Base-by-base conservation (phyloP, 2,888 invertebrate species). In the Tuta absoluta region DNA sequence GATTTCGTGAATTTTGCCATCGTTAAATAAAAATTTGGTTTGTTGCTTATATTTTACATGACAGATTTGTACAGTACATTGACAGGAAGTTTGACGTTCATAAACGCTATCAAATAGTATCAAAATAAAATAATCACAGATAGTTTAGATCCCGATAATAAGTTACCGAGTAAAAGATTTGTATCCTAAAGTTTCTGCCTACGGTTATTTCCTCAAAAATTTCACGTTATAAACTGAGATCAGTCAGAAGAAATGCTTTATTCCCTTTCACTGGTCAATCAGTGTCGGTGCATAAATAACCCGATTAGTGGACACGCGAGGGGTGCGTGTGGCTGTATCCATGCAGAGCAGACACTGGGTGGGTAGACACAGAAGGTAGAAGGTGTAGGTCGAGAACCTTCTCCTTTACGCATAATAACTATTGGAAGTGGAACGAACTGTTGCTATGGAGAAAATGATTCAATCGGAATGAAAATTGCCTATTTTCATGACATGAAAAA, bases 1-100 rank as follows among this genome's bases (percentile, higher is more conserved):
- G 77, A 72, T 68, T 85, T 84, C 28, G 73, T 72, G 67, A 90
- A 82, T 71, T 86, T 76, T 8, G 85, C 77, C 86, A 87, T 87
- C 68, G 61, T 45, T 5, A 12, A 19, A 45, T 14, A 45, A 24
- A 0, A 56, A 28, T 53, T 53, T 7, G 5, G 17, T 21, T 21
- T 21, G 7, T 51, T 7, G 12, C 8, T 8, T 12, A 37, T 11
- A 33, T 11, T 11, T 37, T 8, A 37, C 37, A 37, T 37, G 2
- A 8, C 8, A 2, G 37, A 37, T 37, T 37, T 37, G n/a, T 33
- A 7, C 8, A 7, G 3, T 33, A 33, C 33, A 33, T 33, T 33
- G 33, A 33, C 33, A 33, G 8, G 33, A n/a, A n/a, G 3, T 33
- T 7, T 33, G 33, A 33, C 8, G 33, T 7, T 8, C 33, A 33